Conservation (phyloP, 2,888 invertebrate species). For the Cantharis rufa region DNA sequence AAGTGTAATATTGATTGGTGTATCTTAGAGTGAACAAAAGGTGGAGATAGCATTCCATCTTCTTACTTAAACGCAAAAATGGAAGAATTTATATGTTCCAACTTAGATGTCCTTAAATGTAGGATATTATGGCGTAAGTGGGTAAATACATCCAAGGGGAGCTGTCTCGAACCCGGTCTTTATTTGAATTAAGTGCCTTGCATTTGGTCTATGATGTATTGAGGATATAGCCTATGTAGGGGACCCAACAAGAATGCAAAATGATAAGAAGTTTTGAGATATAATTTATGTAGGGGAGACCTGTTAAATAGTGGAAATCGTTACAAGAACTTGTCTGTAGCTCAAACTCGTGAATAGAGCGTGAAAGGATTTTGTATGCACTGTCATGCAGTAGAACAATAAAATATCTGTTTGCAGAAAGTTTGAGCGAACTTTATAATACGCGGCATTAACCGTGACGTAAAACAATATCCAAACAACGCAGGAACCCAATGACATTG, state of each 20-base stretch:
- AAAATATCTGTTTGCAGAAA: background rate
- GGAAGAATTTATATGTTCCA: background rate
- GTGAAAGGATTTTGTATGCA: background rate
- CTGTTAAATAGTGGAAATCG: background rate
- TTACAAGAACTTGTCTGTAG: background rate
- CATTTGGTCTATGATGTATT: background rate
- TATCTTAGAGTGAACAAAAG: background rate
- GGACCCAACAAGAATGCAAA: background rate
- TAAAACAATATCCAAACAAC: too few relatives aligned
- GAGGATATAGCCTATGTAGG: background rate
- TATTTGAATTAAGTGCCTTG: background rate
- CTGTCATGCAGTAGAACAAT: background rate
- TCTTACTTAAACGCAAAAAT: background rate
- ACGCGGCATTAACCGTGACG: too few relatives aligned
- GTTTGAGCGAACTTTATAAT: background rate
- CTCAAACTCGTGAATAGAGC: background rate
- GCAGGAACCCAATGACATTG: too few relatives aligned
- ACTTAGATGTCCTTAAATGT: background rate
- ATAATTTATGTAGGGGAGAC: background rate
- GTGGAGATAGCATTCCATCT: background rate
- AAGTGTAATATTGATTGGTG: background rate
- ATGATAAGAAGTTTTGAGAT: background rate
- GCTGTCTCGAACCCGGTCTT: background rate
- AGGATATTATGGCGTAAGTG: background rate
- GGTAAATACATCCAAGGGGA: background rate